These are phyloP conservation scores for Pseudochaenichthys georgianus DNA, from an alignment of 2,797 vertebrate species.

Conservation along the genomic window DNA sequence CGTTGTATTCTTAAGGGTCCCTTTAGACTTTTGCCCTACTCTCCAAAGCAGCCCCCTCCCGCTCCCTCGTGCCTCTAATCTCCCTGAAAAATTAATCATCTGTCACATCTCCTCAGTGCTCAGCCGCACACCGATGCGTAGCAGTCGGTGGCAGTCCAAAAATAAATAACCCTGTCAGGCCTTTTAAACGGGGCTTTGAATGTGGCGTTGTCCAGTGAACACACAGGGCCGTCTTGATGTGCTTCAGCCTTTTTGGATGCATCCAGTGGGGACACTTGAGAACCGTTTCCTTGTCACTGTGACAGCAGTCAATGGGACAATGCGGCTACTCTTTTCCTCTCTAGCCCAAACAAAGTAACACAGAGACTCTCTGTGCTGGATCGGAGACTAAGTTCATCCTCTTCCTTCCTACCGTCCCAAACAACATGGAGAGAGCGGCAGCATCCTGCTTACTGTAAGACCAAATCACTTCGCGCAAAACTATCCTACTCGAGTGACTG, in stretches of 20 bases:
- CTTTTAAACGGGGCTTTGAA: constrained; percentile 54
- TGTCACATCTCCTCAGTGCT: constrained; percentile 80
- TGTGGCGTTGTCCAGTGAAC: constrained; percentile 48
- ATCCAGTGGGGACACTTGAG: constrained; percentile 76
- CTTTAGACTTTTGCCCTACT: constrained; percentile 45
- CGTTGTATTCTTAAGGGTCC: constrained; percentile 53
- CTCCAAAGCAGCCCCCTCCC: constrained; percentile 36
- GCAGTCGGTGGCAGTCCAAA: constrained; percentile 41
- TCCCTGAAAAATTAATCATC: constrained; percentile 85
- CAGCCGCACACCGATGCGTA: constrained; percentile 66
- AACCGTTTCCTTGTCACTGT: constrained; percentile 69
- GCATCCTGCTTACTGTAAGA: constrained; percentile 15
- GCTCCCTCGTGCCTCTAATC: constrained; percentile 60
- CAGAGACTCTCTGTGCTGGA: constrained; percentile 67
- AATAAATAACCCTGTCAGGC: constrained; percentile 28
- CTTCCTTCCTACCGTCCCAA: constrained; percentile 64
- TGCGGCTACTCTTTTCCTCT: constrained; percentile 70
- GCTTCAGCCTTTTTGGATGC: constrained; percentile 58
- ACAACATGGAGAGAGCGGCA: constrained; percentile 26
- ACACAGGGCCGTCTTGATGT: constrained; percentile 65
- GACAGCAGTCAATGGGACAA: constrained; percentile 73
- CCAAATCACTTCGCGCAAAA: background rate
- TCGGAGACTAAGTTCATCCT: constrained; percentile 64
- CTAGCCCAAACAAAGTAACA: constrained; percentile 57
- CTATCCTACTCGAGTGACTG: background rate